These are phyloP conservation scores for Syngnathus acus DNA, from an alignment of 2,797 vertebrate genomes.

Conservation along the genomic window DNA sequence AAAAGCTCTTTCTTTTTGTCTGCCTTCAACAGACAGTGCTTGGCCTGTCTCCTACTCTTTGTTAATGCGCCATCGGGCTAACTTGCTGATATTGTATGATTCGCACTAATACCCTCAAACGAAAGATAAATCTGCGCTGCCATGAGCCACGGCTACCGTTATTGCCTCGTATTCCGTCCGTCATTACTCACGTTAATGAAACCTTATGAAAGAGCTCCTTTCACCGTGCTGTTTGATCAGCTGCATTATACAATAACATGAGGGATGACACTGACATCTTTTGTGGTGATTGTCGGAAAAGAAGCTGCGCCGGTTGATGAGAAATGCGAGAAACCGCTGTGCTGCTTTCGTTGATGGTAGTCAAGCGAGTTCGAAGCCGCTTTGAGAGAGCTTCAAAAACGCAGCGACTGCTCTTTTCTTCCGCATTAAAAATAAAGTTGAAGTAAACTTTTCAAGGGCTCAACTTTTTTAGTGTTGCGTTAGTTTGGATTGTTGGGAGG, in stretches of 20 bases:
- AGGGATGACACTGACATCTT: conserved; percentile 1
- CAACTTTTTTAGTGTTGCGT: no score
- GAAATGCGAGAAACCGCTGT: not conserved
- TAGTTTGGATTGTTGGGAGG: no score
- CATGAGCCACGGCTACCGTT: conserved; percentile 36
- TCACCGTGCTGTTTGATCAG: conserved; percentile 45
- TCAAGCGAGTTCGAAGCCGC: conserved; percentile 50
- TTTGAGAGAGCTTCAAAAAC: conserved; percentile 38
- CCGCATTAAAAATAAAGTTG: not conserved
- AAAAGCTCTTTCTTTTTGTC: not conserved
- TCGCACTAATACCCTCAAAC: not conserved
- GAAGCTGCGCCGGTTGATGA: not conserved
- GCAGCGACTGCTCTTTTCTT: conserved; percentile 18
- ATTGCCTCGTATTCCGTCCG: conserved; percentile 33
- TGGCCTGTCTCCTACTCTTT: not conserved
- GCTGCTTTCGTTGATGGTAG: conserved; percentile 22
- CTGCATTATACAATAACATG: conserved; percentile 27
- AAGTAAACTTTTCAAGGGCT: no score
- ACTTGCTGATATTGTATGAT: not conserved
- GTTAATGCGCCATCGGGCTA: not conserved
- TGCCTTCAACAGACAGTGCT: not conserved
- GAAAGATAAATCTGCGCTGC: not conserved
- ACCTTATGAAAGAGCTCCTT: conserved; percentile 28
- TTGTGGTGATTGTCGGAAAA: not conserved
- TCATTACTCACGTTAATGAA: conserved; percentile 32